Conservation (phyloP, 2,797 vertebrate species). For the Halcyon leucocephala region DNA sequence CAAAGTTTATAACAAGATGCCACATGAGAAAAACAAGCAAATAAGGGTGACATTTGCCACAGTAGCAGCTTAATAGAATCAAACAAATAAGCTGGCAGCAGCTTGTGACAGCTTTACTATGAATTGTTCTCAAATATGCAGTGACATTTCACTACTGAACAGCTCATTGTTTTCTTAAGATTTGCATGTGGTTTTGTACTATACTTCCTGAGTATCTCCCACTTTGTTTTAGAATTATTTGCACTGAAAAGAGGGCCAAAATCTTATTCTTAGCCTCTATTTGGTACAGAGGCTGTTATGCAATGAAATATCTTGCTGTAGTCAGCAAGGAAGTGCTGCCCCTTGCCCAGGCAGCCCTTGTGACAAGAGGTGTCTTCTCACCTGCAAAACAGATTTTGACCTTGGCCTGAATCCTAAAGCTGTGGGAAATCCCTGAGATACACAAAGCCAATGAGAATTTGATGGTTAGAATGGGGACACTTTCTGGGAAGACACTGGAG, state of each 20-base stretch:
- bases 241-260: neutral
- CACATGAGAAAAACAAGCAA: neutral
- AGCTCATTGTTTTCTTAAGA: neutral
- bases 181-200: neutral
- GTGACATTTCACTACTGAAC: neutral
- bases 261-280: neutral
- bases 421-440: neutral
- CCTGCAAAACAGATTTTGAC: neutral
- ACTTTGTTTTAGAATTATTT: neutral
- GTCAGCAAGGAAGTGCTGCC: neutral
- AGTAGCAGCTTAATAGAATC: neutral
- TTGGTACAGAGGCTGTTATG: neutral
- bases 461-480: neutral
- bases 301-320: neutral
- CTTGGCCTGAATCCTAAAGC: neutral
- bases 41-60: neutral
- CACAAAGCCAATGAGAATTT: neutral
- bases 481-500: neutral
- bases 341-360: neutral
- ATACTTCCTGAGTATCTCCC: neutral
- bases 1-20: neutral
- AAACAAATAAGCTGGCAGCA: neutral
- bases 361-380: neutral
- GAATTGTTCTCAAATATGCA: neutral
- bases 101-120: neutral